Conservation (phyloP, 2,888 invertebrate genomes). For the Ctena decussata region DNA sequence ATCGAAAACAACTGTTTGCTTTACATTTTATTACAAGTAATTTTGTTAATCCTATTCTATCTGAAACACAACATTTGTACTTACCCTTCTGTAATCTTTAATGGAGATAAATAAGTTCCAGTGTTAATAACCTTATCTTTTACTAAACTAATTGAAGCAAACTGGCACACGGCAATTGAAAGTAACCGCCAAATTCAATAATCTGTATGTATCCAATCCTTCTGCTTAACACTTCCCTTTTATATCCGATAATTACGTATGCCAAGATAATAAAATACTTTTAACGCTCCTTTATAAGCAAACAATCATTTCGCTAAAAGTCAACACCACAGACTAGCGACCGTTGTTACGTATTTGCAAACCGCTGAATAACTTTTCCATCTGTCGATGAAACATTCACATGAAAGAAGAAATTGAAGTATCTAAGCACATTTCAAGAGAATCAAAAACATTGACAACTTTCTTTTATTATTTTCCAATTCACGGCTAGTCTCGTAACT, state of each 20-base stretch:
- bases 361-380: background rate
- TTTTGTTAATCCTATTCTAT: too few species aligned
- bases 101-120: background rate
- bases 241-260: constrained; percentile 2
- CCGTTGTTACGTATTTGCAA: background rate
- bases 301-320: constrained; percentile 5
- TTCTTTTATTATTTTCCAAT: constrained; percentile 9
- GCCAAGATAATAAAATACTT: background rate
- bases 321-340: background rate
- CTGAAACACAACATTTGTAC: too few species aligned
- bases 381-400: background rate
- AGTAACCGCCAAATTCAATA: background rate
- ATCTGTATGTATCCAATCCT: background rate
- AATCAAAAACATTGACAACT: background rate
- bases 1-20: too few species aligned
- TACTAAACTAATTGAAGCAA: background rate
- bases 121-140: background rate
- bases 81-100: too few species aligned
- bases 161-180: background rate
- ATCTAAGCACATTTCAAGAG: background rate
- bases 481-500: background rate
- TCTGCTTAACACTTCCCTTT: background rate
- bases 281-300: background rate
- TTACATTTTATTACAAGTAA: too few species aligned
- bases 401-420: background rate